Evolutionary conservation across 2,888 invertebrate species (phyloP).

Genomic region (Dryobotodes eremita): DNA sequence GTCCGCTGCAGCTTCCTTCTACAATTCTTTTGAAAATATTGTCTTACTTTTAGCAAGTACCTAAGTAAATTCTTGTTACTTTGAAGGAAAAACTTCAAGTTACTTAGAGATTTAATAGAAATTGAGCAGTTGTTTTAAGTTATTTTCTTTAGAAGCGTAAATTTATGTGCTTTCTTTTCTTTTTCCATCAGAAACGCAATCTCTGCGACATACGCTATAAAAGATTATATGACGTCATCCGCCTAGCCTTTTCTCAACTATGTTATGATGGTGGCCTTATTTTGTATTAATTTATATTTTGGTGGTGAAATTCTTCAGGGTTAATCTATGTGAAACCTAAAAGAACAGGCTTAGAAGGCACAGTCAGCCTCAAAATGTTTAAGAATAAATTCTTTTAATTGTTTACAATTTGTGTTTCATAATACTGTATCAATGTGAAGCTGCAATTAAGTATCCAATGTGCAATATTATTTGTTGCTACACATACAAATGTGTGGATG

Average conservation of each 20-base stretch:
- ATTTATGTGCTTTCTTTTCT: background rate
- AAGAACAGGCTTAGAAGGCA: background rate
- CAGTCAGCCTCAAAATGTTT: background rate
- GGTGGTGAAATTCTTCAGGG: background rate
- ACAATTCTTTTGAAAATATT: constrained; percentile 37
- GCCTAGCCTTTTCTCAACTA: background rate
- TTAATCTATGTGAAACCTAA: background rate
- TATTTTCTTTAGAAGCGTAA: background rate
- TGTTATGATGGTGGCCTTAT: no score
- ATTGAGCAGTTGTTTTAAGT: background rate
- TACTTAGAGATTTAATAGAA: constrained; percentile 23
- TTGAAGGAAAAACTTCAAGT: constrained; percentile 26
- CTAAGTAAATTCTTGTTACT: constrained; percentile 4
- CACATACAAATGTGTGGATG: background rate
- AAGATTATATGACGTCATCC: background rate
- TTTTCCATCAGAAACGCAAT: background rate
- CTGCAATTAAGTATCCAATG: background rate
- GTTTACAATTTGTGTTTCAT: background rate
- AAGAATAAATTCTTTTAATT: background rate
- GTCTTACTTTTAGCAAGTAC: constrained; percentile 7
- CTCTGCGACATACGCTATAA: constrained; percentile 10
- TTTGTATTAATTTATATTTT: background rate
- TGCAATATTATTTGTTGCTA: background rate
- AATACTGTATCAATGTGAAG: background rate
- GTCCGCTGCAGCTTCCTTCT: constrained; percentile 28